These are phyloP conservation scores for Helicorthomorpha holstii DNA, from an alignment of 1,140 invertebrate genomes.

Conservation along the genomic window DNA sequence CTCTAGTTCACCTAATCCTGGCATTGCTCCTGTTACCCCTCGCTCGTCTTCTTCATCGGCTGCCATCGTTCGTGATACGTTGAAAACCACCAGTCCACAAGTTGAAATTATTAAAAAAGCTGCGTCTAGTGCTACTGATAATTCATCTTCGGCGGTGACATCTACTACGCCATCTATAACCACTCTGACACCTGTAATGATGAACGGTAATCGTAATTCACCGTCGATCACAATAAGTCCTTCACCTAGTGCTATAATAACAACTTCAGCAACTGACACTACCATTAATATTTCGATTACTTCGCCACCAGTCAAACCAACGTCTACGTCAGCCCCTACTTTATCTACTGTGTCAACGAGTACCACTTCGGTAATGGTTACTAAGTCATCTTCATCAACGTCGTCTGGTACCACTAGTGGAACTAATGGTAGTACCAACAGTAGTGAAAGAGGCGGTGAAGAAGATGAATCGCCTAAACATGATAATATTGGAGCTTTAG, in stretches of 20 bases:
- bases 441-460: not conserved
- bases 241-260: not conserved
- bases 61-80: not conserved
- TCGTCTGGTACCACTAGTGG: slow-evolving; percentile 13
- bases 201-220: not conserved
- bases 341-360: not conserved
- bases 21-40: not conserved
- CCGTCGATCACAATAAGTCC: too few species aligned
- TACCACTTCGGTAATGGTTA: too few species aligned
- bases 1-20: not conserved
- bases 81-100: not conserved
- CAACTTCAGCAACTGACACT: not conserved
- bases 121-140: slow-evolving; percentile 2
- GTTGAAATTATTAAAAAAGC: not conserved
- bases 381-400: too few species aligned
- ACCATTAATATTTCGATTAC: not conserved
- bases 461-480: slow-evolving; percentile 7
- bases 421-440: too few species aligned
- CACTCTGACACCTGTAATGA: not conserved
- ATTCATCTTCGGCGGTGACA: not conserved
- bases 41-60: not conserved
- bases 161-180: slow-evolving; percentile 2
- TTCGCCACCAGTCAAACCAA: not conserved
- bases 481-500: slow-evolving; percentile 16
- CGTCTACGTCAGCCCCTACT: not conserved